Conservation (phyloP, 2,113 vertebrate species). For the Morphnarchus princeps region DNA sequence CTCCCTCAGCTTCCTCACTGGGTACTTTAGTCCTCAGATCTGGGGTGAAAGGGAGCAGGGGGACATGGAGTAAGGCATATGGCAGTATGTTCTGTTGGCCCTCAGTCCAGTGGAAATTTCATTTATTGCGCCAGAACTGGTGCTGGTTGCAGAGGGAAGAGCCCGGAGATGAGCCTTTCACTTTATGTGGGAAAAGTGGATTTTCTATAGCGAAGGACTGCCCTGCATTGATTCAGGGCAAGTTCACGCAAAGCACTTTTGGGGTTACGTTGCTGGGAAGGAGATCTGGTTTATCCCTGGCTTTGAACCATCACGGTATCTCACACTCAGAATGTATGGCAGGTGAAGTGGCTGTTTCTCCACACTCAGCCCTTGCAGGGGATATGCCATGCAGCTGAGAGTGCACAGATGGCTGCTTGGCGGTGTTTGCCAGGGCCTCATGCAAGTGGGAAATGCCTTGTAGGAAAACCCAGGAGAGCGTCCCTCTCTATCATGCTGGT, state of each 20-base stretch:
- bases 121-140: background rate
- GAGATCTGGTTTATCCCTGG: background rate
- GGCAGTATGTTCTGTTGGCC: background rate
- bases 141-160: background rate
- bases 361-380: rapidly evolving
- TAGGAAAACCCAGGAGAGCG: background rate
- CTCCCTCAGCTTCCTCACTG: background rate
- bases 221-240: background rate
- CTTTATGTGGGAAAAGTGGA: background rate
- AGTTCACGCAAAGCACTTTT: background rate
- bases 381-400: background rate
- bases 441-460: background rate
- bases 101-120: background rate
- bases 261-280: background rate
- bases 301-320: background rate
- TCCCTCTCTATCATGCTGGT: background rate
- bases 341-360: background rate
- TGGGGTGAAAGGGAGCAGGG: background rate
- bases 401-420: background rate
- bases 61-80: rapidly evolving
- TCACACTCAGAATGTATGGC: rapidly evolving
- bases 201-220: background rate
- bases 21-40: background rate
- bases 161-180: background rate
- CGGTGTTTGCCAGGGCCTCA: background rate